Percentiles rank a stretch among this genome's conserved stretches.
phyloP scores from a whole-genome alignment of 2,888 invertebrate genomes.

The Coenonympha arcania region DNA sequence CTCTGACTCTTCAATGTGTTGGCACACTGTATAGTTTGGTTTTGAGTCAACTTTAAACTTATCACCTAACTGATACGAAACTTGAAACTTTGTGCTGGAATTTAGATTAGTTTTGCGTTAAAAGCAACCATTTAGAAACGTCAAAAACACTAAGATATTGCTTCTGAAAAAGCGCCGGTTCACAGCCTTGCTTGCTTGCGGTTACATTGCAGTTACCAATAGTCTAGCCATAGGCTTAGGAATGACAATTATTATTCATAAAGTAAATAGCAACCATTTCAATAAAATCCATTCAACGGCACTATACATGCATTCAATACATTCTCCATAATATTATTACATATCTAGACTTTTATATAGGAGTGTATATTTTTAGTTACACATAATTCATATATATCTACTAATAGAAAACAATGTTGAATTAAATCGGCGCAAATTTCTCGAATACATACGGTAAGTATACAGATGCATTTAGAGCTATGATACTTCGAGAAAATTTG shows the following conservation, averaged over 20 bases:
- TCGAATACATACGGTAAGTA: too few relatives aligned
- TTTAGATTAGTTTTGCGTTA: slow-evolving; percentile 10
- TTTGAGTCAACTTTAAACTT: too few relatives aligned
- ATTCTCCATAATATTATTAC: slow-evolving; percentile 7
- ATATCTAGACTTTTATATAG: slow-evolving; percentile 15
- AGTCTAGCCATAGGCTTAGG: slow-evolving; percentile 58
- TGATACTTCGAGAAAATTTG: too few relatives aligned
- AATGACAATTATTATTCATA: slow-evolving; percentile 57
- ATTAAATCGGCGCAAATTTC: too few relatives aligned
- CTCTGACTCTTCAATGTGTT: too few relatives aligned
- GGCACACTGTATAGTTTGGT: too few relatives aligned
- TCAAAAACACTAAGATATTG: background rate
- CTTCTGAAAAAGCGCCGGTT: slow-evolving; percentile 48
- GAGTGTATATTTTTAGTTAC: slow-evolving; percentile 11
- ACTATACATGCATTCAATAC: slow-evolving; percentile 4
- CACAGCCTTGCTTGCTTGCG: slow-evolving; percentile 70
- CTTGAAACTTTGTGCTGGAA: too few relatives aligned
- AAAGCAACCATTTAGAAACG: background rate
- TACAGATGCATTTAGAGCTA: too few relatives aligned
- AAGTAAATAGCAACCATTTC: slow-evolving; percentile 38
- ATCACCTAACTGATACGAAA: too few relatives aligned
- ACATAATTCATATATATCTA: background rate
- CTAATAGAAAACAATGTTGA: slow-evolving; percentile 7
- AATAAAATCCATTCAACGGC: slow-evolving; percentile 19
- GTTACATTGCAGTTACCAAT: slow-evolving; percentile 53